A percentile compares a stretch with the other conserved stretches of the same genome.
Evolutionary conservation across 2,797 vertebrate species (phyloP).

Genomic region (Alfaro cultratus): DNA sequence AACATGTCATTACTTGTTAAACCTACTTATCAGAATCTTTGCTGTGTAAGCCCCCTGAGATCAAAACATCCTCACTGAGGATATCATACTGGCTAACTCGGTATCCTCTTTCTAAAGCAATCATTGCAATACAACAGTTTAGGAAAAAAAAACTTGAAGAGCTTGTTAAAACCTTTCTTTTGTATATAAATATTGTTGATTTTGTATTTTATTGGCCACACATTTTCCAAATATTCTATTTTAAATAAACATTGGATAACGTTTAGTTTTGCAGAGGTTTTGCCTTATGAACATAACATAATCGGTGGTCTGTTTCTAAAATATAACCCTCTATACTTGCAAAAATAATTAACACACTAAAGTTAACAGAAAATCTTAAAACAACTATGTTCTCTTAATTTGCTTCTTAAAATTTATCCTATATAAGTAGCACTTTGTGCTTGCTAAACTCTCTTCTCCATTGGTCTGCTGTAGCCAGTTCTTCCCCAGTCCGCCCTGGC

Average conservation of each 20-base stretch:
- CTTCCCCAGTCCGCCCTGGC: too few species aligned
- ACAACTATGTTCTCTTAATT: neutral
- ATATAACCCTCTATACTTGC: neutral
- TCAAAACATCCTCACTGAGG: slow-evolving; percentile 40
- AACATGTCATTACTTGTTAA: slow-evolving; percentile 69
- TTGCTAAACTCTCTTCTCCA: neutral
- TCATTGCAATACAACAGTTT: slow-evolving; percentile 8
- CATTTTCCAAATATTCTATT: neutral
- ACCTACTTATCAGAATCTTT: slow-evolving; percentile 48
- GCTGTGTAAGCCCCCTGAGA: slow-evolving; percentile 37
- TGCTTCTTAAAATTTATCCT: neutral
- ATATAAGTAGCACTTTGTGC: neutral
- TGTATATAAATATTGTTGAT: neutral
- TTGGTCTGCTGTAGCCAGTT: too few species aligned
- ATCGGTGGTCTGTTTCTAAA: neutral
- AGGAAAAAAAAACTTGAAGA: neutral
- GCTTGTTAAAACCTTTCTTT: neutral
- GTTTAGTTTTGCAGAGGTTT: neutral
- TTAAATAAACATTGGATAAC: neutral
- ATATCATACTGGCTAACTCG: slow-evolving; percentile 36
- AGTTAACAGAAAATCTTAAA: neutral
- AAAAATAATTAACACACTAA: neutral
- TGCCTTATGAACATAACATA: neutral
- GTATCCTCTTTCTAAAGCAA: slow-evolving; percentile 30
- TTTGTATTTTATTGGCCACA: neutral